A percentile compares a stretch with the other conserved stretches of the same genome.
These are phyloP conservation scores for Brienomyrus longianalis DNA, from an alignment of 2,113 vertebrate genomes.

Conservation along the genomic window DNA sequence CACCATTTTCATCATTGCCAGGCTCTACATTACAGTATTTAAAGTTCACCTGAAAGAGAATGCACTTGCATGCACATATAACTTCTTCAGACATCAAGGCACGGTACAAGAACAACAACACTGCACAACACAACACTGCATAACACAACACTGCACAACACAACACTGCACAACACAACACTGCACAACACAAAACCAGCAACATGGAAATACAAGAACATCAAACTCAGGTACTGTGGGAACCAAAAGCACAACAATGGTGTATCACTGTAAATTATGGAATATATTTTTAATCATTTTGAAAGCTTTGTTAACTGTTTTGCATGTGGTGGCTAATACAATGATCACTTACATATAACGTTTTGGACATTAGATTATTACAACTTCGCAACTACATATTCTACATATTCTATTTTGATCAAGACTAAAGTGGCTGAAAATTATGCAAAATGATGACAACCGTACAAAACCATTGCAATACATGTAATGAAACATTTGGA, in stretches of 20 bases:
- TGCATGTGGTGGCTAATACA: neutral
- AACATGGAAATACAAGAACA: neutral
- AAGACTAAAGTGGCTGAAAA: neutral
- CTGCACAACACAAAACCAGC: neutral
- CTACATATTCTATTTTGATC: neutral
- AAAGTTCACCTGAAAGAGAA: neutral
- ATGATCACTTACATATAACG: neutral
- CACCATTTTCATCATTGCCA: neutral
- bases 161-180: no score
- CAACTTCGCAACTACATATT: neutral
- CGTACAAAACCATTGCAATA: neutral
- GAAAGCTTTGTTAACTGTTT: neutral
- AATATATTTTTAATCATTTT: neutral
- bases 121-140: no score
- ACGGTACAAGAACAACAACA: neutral
- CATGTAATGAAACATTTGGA: no score
- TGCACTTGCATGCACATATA: neutral
- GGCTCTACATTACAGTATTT: neutral
- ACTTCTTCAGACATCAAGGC: neutral
- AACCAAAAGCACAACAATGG: neutral
- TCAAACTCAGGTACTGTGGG: neutral
- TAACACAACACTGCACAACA: no score
- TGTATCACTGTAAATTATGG: neutral
- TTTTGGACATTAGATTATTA: neutral
- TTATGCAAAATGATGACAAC: neutral